Evolutionary conservation across 2,888 invertebrate genomes (phyloP).

Genomic region (Gibbula magus): DNA sequence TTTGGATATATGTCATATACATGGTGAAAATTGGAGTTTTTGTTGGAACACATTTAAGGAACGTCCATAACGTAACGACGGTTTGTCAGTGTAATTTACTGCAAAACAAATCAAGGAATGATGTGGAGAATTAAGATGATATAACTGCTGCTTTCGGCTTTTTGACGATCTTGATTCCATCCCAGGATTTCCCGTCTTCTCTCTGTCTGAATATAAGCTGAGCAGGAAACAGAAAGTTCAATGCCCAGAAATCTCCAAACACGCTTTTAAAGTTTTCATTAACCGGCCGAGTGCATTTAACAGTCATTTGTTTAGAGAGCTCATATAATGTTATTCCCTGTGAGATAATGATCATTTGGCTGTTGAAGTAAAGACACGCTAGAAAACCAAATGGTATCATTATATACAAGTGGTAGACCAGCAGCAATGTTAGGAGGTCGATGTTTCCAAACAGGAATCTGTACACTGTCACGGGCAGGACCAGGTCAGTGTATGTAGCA

Average conservation of each 20-base stretch:
- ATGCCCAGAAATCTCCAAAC: slow-evolving; percentile 61
- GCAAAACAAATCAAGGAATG: not conserved
- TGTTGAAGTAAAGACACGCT: slow-evolving; percentile 46
- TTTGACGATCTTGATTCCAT: slow-evolving; percentile 46
- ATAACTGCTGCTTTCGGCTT: not conserved
- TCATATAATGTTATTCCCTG: slow-evolving; percentile 55
- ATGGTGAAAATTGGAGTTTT: no score
- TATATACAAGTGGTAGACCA: slow-evolving; percentile 48
- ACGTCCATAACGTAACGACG: no score
- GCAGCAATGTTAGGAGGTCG: slow-evolving; percentile 37
- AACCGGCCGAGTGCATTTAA: slow-evolving; percentile 43
- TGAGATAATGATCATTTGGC: slow-evolving; percentile 42
- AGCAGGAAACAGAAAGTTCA: slow-evolving; percentile 62
- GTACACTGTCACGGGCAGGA: slow-evolving; percentile 49
- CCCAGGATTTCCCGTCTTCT: slow-evolving; percentile 55
- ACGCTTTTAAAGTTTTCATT: slow-evolving; percentile 54
- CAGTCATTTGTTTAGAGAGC: slow-evolving; percentile 46
- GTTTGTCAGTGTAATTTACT: not conserved
- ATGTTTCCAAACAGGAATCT: slow-evolving; percentile 42
- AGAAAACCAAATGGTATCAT: slow-evolving; percentile 47
- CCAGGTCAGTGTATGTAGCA: slow-evolving; percentile 44
- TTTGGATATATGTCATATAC: no score
- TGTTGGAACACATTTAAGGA: no score
- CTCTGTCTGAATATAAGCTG: slow-evolving; percentile 56
- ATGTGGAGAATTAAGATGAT: not conserved